These are phyloP conservation scores for Marmota flaviventris DNA, from an alignment of 2,113 vertebrate genomes.

Conservation along the genomic window DNA sequence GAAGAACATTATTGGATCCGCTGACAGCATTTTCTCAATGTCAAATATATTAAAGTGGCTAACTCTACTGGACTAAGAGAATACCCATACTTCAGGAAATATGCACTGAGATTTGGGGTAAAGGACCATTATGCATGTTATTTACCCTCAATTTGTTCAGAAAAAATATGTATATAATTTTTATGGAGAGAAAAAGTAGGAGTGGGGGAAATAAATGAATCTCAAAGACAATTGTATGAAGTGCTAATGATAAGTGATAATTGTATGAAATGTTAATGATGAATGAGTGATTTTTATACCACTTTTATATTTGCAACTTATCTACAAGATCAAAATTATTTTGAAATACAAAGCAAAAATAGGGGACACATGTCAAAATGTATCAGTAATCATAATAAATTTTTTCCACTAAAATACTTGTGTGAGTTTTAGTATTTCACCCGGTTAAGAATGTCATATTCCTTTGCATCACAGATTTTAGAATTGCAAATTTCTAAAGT, in stretches of 20 bases:
- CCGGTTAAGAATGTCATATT: background rate
- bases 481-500: background rate
- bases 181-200: background rate
- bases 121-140: background rate
- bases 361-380: background rate
- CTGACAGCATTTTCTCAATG: background rate
- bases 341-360: background rate
- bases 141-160: background rate
- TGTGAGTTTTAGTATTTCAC: background rate
- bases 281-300: background rate
- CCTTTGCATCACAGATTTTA: background rate
- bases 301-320: slow-evolving; percentile 30
- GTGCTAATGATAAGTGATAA: slow-evolving; percentile 3
- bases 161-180: background rate
- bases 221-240: background rate
- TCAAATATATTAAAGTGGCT: background rate
- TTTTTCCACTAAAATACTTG: background rate
- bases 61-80: background rate
- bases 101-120: background rate
- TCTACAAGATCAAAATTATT: slow-evolving; percentile 10
- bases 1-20: background rate
- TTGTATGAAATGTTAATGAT: background rate
- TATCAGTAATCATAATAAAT: background rate
- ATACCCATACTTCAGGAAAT: background rate
- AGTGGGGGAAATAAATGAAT: background rate